These are phyloP conservation scores for Steromphala cineraria DNA, from an alignment of 2,888 invertebrate genomes.

Conservation along the genomic window DNA sequence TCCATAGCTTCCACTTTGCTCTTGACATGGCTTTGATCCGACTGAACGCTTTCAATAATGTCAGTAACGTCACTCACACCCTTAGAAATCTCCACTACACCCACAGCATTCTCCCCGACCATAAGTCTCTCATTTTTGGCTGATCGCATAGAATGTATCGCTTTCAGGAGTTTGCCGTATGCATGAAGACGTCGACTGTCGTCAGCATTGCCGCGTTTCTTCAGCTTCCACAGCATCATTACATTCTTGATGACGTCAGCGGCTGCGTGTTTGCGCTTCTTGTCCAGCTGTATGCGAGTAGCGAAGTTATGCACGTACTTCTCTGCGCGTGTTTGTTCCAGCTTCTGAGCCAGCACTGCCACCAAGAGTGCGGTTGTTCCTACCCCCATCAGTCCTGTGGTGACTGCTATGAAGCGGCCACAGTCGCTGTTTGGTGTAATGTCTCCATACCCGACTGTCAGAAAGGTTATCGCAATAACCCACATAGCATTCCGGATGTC, in stretches of 20 bases:
- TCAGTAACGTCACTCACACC: conserved; percentile 54
- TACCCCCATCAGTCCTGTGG: conserved; percentile 65
- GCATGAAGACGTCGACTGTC: conserved; percentile 39
- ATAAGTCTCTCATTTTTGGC: conserved; percentile 56
- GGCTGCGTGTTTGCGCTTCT: conserved; percentile 59
- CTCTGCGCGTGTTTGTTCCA: conserved; percentile 65
- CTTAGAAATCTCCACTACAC: conserved; percentile 58
- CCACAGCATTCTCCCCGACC: conserved; percentile 60
- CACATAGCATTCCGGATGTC: conserved; percentile 59
- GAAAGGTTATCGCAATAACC: conserved; percentile 64
- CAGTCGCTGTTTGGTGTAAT: conserved; percentile 60
- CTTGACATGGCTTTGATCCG: conserved; percentile 48
- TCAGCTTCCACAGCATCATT: conserved; percentile 58
- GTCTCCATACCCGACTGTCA: conserved; percentile 67
- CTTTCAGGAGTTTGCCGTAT: conserved; percentile 57
- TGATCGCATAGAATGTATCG: conserved; percentile 57
- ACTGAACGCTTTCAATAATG: conserved; percentile 48
- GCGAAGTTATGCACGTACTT: conserved; percentile 68
- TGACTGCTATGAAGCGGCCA: conserved; percentile 60
- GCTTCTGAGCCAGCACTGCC: conserved; percentile 64
- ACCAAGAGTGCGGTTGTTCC: conserved; percentile 64
- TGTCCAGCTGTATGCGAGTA: conserved; percentile 59
- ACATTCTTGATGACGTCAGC: conserved; percentile 64
- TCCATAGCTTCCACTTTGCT: conserved; percentile 49
- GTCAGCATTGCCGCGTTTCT: conserved; percentile 12